Conservation (phyloP, 2,113 vertebrate species). For the Oenanthe oenanthe region DNA sequence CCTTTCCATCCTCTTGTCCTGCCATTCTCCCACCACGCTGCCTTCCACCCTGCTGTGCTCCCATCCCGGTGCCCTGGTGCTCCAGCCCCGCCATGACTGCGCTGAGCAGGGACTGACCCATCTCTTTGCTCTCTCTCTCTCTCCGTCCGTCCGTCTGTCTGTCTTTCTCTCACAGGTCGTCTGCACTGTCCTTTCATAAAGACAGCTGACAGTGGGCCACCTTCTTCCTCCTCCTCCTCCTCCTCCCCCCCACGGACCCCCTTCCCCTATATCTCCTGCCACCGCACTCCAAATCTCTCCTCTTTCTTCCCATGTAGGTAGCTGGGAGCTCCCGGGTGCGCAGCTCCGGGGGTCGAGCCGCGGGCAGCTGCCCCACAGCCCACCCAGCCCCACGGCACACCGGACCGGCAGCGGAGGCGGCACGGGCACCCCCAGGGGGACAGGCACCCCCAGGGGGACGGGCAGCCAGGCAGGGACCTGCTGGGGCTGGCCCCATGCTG, state of each 20-base stretch:
- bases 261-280: slow-evolving; percentile 83
- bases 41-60: background rate
- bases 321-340: slow-evolving; percentile 55
- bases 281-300: slow-evolving; percentile 85
- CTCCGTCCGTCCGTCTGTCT: slow-evolving; percentile 72
- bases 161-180: slow-evolving; percentile 88
- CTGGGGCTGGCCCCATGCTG: background rate
- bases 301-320: slow-evolving; percentile 87
- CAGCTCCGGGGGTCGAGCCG: background rate
- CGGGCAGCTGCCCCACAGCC: slow-evolving; percentile 28
- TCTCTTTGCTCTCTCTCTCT: slow-evolving; percentile 81
- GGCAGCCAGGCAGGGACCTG: background rate
- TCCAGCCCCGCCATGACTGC: slow-evolving; percentile 19
- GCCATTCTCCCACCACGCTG: background rate
- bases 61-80: slow-evolving; percentile 35
- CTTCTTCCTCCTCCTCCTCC: slow-evolving; percentile 84
- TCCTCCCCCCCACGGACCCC: slow-evolving; percentile 84
- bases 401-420: background rate
- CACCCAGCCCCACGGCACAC: slow-evolving; percentile 17
- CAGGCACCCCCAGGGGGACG: fast-evolving
- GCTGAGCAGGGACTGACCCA: slow-evolving; percentile 75
- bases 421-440: background rate
- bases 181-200: slow-evolving; percentile 98
- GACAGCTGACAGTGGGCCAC: slow-evolving; percentile 91
- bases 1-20: background rate